Evolutionary conservation across 2,113 vertebrate genomes (phyloP).

Genomic region (Odocoileus hemionus): DNA sequence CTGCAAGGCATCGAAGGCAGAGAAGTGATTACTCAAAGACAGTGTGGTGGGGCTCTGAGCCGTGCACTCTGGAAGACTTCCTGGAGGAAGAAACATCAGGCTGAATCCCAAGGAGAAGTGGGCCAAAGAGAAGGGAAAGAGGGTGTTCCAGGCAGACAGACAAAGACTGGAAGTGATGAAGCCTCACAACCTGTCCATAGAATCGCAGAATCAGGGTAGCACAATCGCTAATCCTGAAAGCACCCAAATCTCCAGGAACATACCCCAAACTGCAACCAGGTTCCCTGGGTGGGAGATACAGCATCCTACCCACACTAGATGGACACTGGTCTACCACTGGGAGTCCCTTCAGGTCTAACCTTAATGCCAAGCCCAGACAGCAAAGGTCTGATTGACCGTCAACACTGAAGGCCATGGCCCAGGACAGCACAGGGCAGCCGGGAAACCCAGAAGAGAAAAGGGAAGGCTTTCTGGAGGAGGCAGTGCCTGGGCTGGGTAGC

Average conservation of each 20-base stretch:
- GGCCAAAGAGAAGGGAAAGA: background rate
- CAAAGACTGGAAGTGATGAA: background rate
- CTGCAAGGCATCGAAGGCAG: background rate
- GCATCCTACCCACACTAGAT: background rate
- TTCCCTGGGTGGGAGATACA: background rate
- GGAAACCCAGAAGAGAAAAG: background rate
- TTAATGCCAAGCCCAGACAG: background rate
- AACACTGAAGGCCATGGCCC: too few relatives aligned
- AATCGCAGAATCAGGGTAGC: accelerated
- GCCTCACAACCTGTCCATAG: background rate
- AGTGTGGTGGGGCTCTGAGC: accelerated
- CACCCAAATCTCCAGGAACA: background rate
- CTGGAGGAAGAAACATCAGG: background rate
- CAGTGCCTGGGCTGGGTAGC: background rate
- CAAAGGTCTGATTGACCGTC: background rate
- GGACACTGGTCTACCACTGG: background rate
- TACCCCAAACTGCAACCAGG: background rate
- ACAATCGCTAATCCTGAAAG: accelerated
- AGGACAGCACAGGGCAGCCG: background rate
- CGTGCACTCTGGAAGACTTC: background rate
- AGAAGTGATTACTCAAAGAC: background rate
- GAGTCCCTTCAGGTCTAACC: background rate
- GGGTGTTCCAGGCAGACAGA: background rate
- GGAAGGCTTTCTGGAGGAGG: background rate
- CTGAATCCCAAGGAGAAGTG: background rate